Evolutionary conservation across 2,797 vertebrate genomes (phyloP).

Genomic region (Odontamblyopus lacepedii): DNA sequence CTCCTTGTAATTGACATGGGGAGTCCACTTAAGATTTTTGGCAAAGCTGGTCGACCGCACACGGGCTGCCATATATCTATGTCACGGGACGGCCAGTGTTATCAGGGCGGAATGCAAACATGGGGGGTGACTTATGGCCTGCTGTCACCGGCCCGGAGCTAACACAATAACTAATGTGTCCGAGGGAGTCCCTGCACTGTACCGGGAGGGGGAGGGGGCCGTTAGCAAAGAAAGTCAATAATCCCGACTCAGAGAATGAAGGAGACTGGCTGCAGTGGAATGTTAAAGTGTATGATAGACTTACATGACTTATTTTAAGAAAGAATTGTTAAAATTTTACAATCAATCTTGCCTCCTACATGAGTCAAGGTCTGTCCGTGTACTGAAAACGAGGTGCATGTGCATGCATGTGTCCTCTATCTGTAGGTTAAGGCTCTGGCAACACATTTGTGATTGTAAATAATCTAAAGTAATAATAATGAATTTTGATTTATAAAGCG

Average conservation of each 20-base stretch:
- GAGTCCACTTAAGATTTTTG: conserved; percentile 30
- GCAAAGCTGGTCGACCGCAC: conserved; percentile 19
- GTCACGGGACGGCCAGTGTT: conserved; percentile 15
- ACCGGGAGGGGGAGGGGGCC: not conserved
- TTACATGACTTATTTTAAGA: too few species aligned
- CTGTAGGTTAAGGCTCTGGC: too few species aligned
- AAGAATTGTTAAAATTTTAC: too few species aligned
- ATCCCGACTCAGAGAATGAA: not conserved
- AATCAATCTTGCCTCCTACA: too few species aligned
- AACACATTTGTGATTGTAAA: too few species aligned
- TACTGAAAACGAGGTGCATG: too few species aligned
- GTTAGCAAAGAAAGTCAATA: conserved; percentile 17
- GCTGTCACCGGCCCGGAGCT: conserved; percentile 33
- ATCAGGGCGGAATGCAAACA: conserved; percentile 46
- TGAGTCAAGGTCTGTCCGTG: too few species aligned
- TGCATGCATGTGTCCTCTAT: too few species aligned
- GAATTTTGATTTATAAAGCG: too few species aligned
- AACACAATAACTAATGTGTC: conserved; percentile 39
- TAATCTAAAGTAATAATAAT: too few species aligned
- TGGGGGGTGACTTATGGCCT: conserved; percentile 35
- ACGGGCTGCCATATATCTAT: conserved; percentile 24
- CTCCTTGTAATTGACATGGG: conserved; percentile 34
- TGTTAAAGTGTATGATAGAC: not conserved
- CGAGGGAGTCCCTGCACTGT: conserved; percentile 11
- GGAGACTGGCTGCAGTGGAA: not conserved